Percentiles rank a stretch among this genome's conserved stretches.
Evolutionary conservation across 2,797 vertebrate genomes (phyloP).

Genomic region (Melanotaenia boesemani): DNA sequence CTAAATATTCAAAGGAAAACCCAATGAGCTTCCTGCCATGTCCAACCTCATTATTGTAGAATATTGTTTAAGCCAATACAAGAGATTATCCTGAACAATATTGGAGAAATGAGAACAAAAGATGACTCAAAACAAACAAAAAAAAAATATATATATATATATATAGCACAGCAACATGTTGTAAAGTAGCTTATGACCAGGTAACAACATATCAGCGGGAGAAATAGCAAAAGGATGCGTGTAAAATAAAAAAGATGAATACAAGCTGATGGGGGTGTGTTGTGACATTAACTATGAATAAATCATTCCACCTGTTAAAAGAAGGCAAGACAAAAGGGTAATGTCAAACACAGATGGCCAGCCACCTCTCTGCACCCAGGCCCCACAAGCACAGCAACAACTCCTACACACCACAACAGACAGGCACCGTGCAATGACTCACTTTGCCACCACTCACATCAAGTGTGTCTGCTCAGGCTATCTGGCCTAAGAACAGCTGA

Average conservation of each 20-base stretch:
- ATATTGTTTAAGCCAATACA: constrained; percentile 60
- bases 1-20: constrained; percentile 52
- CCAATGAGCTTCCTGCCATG: constrained; percentile 58
- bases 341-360: constrained; percentile 89
- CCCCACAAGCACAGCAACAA: constrained; percentile 86
- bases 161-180: constrained; percentile 83
- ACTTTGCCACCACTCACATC: constrained; percentile 99
- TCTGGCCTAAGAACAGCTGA: constrained; percentile 99
- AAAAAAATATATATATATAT: neutral
- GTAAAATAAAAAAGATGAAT: constrained; percentile 45
- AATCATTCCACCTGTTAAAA: constrained; percentile 76
- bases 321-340: constrained; percentile 85
- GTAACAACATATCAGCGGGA: constrained; percentile 83
- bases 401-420: constrained; percentile 79
- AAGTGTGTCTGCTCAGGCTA: constrained; percentile 99
- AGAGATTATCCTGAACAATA: constrained; percentile 96
- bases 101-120: constrained; percentile 78
- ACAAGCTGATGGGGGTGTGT: constrained; percentile 79
- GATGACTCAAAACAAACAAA: constrained; percentile 55
- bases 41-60: constrained; percentile 46
- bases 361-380: constrained; percentile 88
- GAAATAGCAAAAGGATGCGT: constrained; percentile 82
- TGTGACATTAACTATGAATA: constrained; percentile 68
- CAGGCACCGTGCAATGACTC: constrained; percentile 98
- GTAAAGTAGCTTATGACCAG: constrained; percentile 82